Evolutionary conservation across 2,113 vertebrate genomes (phyloP), one percentile per base, ranked within the genome.

Genomic region (Chaetops frenatus): DNA sequence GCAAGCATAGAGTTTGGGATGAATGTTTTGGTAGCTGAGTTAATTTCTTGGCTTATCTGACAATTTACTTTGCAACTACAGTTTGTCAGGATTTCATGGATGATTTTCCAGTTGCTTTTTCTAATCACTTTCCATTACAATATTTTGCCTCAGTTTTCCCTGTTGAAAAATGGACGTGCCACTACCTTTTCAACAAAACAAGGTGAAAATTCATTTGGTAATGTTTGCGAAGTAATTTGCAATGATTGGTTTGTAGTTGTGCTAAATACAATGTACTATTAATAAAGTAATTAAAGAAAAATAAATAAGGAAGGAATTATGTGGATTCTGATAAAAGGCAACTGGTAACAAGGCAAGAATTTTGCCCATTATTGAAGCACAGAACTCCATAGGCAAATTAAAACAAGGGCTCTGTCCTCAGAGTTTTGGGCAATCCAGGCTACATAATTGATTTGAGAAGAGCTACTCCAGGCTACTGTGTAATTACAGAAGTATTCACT

Each of bases 401-500:
- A 97, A 98, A 97, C 90, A 95, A 94, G 83, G 95, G 90, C 95
- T 92, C 94, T 93, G 95, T 95, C 96, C 95, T 97, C 93, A 96
- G 96, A 98, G 96, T 97, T 97, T 98, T 97, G 96, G 97, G 97
- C 98, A 97, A 98, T 97, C 97, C 97, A 97, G 95, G 96, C 97
- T 96, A 98, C 96, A 95, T 98, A 98, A 98, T 98, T 98, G 98
- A 98, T 98, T 98, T 97, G 97, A 98, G 98, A 97, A 98, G 97
- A 98, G 97, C 97, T 97, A 96, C 97, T 98, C 97, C 97, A 98
- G 97, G 97, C 98, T 98, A 96, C 97, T 85, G 97, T 97, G 98
- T 98, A 98, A 99, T 98, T 98, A 98, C 95, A 97, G 97, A 98
- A 97, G 96, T 96, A 97, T 98, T 98, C 97, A 96, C 97, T 98